These are phyloP conservation scores for Todiramphus saurophagus DNA, from an alignment of 2,113 vertebrate genomes.

Conservation along the genomic window DNA sequence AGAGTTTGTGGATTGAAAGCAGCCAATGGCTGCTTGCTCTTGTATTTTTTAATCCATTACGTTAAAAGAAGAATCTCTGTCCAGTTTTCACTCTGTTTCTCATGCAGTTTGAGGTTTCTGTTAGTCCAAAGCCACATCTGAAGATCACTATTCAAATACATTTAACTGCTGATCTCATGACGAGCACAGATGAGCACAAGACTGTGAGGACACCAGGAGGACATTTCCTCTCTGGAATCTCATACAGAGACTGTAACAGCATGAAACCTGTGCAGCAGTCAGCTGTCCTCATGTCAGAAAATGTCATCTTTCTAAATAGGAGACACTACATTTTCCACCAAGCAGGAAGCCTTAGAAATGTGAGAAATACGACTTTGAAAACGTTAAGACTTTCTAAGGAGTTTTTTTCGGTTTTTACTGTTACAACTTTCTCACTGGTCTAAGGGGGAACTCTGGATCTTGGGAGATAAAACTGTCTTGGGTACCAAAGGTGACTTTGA, in stretches of 20 bases:
- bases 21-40: neutral
- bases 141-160: neutral
- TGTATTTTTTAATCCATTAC: neutral
- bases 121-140: neutral
- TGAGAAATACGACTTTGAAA: neutral
- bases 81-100: neutral
- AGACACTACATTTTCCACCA: neutral
- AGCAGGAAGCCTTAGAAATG: neutral
- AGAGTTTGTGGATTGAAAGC: neutral
- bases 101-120: neutral
- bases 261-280: neutral
- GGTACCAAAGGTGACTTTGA: neutral
- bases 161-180: neutral
- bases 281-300: neutral
- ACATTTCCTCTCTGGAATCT: neutral
- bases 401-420: neutral
- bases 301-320: neutral
- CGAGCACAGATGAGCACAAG: neutral
- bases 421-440: neutral
- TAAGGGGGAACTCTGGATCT: neutral
- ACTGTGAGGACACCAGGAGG: neutral
- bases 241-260: accelerated
- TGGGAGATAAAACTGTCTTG: neutral
- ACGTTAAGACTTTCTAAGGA: neutral
- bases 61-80: neutral